A percentile compares a stretch with the other conserved stretches of the same genome.
Conservation (phyloP, 2,888 invertebrate genomes). For the Acrobasis suavella region DNA sequence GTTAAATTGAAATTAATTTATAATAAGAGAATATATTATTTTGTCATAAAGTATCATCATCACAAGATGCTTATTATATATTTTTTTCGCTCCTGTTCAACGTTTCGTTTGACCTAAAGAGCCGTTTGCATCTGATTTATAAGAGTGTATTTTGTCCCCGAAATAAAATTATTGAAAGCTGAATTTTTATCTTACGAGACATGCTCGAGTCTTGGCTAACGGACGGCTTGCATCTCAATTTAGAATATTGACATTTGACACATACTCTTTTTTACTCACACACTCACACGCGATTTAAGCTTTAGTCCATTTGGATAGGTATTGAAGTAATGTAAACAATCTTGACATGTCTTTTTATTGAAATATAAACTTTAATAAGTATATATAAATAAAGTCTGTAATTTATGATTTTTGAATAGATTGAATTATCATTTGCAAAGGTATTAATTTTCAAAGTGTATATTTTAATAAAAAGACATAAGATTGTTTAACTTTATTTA, state of each 20-base stretch:
- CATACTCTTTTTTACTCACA: background rate
- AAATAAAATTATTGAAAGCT: conserved; percentile 15
- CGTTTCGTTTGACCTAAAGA: background rate
- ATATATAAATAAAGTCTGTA: no score
- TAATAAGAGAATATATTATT: background rate
- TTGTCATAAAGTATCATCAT: background rate
- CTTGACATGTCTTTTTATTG: no score
- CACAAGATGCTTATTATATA: background rate
- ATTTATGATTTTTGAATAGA: no score
- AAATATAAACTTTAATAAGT: no score
- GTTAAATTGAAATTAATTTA: no score
- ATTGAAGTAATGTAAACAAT: no score
- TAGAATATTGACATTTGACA: conserved; percentile 8
- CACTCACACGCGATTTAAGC: no score
- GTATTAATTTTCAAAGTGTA: no score
- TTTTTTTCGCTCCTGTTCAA: background rate
- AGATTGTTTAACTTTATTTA: no score
- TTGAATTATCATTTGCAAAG: no score
- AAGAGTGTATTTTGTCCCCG: conserved; percentile 16
- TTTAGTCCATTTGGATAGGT: no score
- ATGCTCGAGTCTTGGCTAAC: background rate
- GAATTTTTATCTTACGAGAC: conserved; percentile 4
- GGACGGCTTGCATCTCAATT: conserved; percentile 5
- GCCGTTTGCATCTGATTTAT: conserved; percentile 9
- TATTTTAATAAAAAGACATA: no score